These are phyloP conservation scores for Leptinotarsa tumamoca DNA, from an alignment of 2,888 invertebrate species.

Conservation along the genomic window DNA sequence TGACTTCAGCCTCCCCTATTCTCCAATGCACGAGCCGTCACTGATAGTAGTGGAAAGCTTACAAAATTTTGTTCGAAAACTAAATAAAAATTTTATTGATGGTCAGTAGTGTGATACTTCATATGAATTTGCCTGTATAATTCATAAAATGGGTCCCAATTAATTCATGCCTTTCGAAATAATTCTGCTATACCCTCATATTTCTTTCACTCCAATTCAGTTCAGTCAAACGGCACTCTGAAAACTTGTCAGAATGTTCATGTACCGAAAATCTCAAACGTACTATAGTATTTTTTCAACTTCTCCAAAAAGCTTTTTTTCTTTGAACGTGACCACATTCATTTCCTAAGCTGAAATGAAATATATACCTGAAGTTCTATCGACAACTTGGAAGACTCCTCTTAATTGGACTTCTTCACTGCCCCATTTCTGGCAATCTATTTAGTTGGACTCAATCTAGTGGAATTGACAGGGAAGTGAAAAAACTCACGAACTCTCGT, in stretches of 20 bases:
- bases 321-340: not conserved
- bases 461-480: conserved; percentile 41
- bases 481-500: conserved; percentile 36
- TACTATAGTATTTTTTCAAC: not conserved
- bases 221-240: no score
- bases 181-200: no score
- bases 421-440: conserved; percentile 41
- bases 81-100: no score
- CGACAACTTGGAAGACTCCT: conserved; percentile 20
- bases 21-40: no score
- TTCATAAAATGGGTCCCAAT: no score
- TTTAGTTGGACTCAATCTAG: conserved; percentile 41
- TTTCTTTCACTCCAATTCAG: no score
- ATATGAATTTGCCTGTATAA: no score
- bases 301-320: not conserved
- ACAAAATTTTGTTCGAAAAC: no score
- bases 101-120: no score
- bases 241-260: not conserved
- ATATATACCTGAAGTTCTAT: conserved; percentile 17
- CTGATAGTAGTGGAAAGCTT: no score
- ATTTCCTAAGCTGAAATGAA: conserved; percentile 7
- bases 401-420: conserved; percentile 39
- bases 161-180: no score
- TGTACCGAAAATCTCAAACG: not conserved
- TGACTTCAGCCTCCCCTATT: no score